A percentile compares a stretch with the other conserved stretches of the same genome.
Conservation (phyloP, 1,140 invertebrate genomes). For the Drosophila novamexicana region DNA sequence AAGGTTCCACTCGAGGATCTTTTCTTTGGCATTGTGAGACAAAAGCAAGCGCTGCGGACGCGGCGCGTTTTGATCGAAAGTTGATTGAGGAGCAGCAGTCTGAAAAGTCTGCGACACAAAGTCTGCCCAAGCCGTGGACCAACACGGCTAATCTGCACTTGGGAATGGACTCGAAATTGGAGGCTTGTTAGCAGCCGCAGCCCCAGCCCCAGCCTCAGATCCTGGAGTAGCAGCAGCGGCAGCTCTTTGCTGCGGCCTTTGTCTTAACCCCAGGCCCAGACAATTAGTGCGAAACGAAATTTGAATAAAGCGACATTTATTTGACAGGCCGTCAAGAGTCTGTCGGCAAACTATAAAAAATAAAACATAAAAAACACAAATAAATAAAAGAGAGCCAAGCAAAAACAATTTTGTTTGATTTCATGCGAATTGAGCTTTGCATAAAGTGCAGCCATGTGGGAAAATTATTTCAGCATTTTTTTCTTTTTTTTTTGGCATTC, state of each 20-base stretch:
- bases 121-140: conserved; percentile 57
- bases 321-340: conserved; percentile 81
- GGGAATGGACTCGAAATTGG: conserved; percentile 26
- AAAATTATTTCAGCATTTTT: conserved; percentile 50
- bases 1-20: conserved; percentile 49
- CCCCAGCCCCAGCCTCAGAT: conserved; percentile 13
- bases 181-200: conserved; percentile 59
- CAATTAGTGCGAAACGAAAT: conserved; percentile 81
- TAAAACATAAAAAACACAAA: conserved; percentile 43
- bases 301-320: conserved; percentile 84
- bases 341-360: conserved; percentile 79
- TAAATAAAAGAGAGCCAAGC: conserved; percentile 3
- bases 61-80: conserved; percentile 77
- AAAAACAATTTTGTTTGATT: conserved; percentile 64
- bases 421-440: conserved; percentile 70
- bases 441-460: conserved; percentile 81
- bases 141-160: conserved; percentile 74
- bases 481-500: conserved; percentile 27
- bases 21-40: conserved; percentile 40
- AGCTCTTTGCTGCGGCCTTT: conserved; percentile 45
- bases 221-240: neutral
- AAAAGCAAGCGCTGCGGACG: conserved; percentile 58
- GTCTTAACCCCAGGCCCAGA: conserved; percentile 53
- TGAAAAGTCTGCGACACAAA: conserved; percentile 69
- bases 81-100: conserved; percentile 61